Evolutionary conservation across 2,113 vertebrate genomes (phyloP), one percentile per base, ranked within the genome.

Genomic region (Hiodon alosoides): DNA sequence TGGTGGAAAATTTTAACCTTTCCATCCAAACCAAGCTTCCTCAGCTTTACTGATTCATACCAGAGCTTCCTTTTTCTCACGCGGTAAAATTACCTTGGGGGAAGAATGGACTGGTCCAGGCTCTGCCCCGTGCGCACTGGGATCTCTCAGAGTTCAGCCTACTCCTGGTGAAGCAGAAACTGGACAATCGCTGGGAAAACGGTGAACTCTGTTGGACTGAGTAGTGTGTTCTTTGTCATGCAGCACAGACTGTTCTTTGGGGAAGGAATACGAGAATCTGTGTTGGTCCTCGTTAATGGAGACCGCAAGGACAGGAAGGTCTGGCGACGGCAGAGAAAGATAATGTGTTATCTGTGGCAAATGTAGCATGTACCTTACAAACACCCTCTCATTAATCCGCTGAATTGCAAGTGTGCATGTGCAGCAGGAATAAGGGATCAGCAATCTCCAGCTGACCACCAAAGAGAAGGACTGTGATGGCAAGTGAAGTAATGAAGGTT

Each of bases 51-150:
- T 46, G 16, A 10, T 67, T 60, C 7, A 68, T 55, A 57, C 64
- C 73, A 65, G 55, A 0, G 13, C 78, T 85, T 84, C 83, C 83
- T 84, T 79, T 80, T 82, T 81, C 85, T 88, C 85, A 87, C 75
- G 79, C 79, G 64, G 76, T 72, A 79, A 73, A 48, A 72, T 76
- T 83, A 79, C 81, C 60, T 58, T 47, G 70, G 75, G 54, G 59
- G 59, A 14, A 60, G 59, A 11, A 11, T 7, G 8, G 64, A 5
- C 4, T 17, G 46, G 17, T 47, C 17, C 7, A 7, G 47, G 16
- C 64, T 8, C 64, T 3, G 64, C 11, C 9, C 64, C 46, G 17
- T 47, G 7, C 17, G 5, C 64, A 8, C 64, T 1, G 64, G 17
- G 46, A 7, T 47, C 64, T 47, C 64, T 8, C 4, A 61, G n/a